Evolutionary conservation across 2,888 invertebrate species (phyloP), one percentile per base, ranked within the genome.

Genomic region (Diaprepes abbreviatus): DNA sequence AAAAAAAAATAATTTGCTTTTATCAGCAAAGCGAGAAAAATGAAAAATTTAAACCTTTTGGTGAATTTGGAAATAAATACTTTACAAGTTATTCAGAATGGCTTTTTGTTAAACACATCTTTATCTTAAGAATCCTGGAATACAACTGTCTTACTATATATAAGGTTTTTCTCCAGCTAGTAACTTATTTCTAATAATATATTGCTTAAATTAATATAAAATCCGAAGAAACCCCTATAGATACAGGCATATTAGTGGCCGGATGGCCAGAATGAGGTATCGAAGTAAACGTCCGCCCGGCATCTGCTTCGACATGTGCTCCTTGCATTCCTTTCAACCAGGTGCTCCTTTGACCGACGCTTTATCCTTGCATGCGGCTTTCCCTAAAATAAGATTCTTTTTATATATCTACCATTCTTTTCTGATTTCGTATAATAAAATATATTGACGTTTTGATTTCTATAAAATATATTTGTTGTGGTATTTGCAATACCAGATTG

Each of bases 291-390:
- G 76, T 78, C 76, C 77, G 74, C 60, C 70, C 60, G 74, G 76
- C 78, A 78, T 74, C 77, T 78, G 77, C 76, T 71, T 60, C 76
- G 76, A 78, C 78, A 78, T 78, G 76, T 78, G 77, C 73, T 67
- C 70, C 31, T 66, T 59, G 74, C 77, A 78, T 78, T 78, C 78
- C 76, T 75, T 76, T 74, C 73, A 57, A 73, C 78, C 78, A 78
- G 78, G 77, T 78, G 78, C 74, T 65, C 52, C 36, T 35, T 58
- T 73, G 68, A 59, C 58, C 31, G 62, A 57, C 65, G 63, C 73
- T 62, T 67, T 71, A 66, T 66, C 71, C 70, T 54, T 38, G 43
- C 63, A 66, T 16, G 60, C 33, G 54, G 24, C 48, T 16, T 50
- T 14, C 14, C 28, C 28, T 50, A 7, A 14, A 19, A 19, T n/a